Percentiles rank a stretch among this genome's conserved stretches.
Conservation (phyloP, 2,113 vertebrate genomes). For the Cheirogaleus medius region DNA sequence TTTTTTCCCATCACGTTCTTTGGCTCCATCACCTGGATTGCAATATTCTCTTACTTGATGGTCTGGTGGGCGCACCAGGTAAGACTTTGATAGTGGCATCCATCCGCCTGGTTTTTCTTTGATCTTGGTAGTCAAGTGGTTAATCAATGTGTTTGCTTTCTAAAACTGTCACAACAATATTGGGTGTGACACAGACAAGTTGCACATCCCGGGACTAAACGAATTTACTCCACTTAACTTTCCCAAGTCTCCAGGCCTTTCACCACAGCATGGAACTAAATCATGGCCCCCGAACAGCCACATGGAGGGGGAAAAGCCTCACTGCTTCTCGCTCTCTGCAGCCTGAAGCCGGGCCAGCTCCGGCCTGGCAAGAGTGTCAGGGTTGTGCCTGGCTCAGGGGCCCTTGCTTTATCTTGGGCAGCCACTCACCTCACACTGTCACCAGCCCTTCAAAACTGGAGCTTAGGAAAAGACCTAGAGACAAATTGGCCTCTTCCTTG, state of each 20-base stretch:
- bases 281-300: not conserved
- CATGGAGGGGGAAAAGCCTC: not conserved
- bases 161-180: not conserved
- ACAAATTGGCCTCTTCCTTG: not conserved
- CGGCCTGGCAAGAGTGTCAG: not conserved
- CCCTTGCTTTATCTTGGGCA: not conserved
- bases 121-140: not conserved
- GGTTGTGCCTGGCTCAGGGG: not conserved
- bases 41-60: slow-evolving; percentile 97
- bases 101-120: not conserved
- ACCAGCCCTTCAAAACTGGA: not conserved
- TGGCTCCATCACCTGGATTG: slow-evolving; percentile 96
- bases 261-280: not conserved
- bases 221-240: not conserved
- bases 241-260: not conserved
- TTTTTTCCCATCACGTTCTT: slow-evolving; percentile 95
- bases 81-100: slow-evolving; percentile 55
- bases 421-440: not conserved
- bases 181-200: not conserved
- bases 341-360: not conserved
- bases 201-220: not conserved
- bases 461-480: not conserved
- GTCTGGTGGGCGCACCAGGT: slow-evolving; percentile 99
- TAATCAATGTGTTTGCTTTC: not conserved
- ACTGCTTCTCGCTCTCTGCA: not conserved